Base-by-base conservation (phyloP, 2,888 invertebrate genomes). In the Scaptomyza parva region DNA sequence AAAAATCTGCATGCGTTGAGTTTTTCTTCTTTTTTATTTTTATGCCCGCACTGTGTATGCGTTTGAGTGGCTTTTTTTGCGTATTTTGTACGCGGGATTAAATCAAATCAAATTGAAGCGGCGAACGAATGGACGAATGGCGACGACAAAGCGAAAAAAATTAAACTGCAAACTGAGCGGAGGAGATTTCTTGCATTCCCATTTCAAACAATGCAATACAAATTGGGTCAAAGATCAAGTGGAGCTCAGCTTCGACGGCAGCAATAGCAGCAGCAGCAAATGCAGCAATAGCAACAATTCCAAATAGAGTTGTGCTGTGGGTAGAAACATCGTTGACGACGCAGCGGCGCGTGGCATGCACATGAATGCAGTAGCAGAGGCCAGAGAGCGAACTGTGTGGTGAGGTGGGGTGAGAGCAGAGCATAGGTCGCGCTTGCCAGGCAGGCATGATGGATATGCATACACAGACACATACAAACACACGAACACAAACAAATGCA, bases 191-290 rank as follows among this genome's bases (percentile, higher is more conserved):
- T 82, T 71, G 74, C 74, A 84, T 87, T 83, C 74, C 74, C 76
- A 75, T 71, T 68, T 68, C 73, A 81, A 84, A 86, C 86, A 88
- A 85, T 88, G 84, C 76, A 74, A 76, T 85, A 75, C 78, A 88
- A 86, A 88, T 88, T 86, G 84, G 85, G 85, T 88, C 85, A 86
- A 86, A 86, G 85, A 86, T 88, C 85, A 86, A 88, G 85, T 87
- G 87, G 88, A 85, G 88, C 84, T 86, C 86, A 74, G 70, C 69
- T 64, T 69, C 62, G 74, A 51, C 73, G 54, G 63, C 70, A 43
- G 51, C 52, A 65, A 44, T 58, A 30, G 45, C 50, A 60, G 58
- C 60, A 45, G 50, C 18, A 51, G 54, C 33, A 28, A 9, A 26
- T 39, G 35, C 45, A 59, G 35, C 47, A 50, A 54, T 50, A 59